Evolutionary conservation across 2,797 vertebrate species (phyloP).

Genomic region (Danio tinwini): DNA sequence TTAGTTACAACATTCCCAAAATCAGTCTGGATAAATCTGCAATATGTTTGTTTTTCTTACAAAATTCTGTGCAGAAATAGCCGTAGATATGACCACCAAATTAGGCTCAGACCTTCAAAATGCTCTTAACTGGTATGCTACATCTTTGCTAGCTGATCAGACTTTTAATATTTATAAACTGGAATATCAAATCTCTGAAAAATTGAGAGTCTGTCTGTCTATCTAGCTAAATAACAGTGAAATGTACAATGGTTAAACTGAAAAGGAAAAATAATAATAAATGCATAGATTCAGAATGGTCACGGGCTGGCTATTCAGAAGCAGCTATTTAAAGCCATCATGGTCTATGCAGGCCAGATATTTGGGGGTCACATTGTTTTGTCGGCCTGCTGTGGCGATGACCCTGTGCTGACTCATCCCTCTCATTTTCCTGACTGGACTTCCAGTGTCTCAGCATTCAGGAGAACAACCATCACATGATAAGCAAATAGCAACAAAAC

Average conservation of each 20-base stretch:
- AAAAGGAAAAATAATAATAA: background rate
- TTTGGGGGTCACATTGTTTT: constrained; percentile 28
- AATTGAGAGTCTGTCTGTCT: too few species aligned
- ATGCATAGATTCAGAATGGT: background rate
- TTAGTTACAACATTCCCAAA: too few species aligned
- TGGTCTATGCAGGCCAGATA: constrained; percentile 18
- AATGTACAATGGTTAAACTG: background rate
- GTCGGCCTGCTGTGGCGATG: constrained; percentile 39
- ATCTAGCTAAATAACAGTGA: too few species aligned
- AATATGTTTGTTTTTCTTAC: too few species aligned
- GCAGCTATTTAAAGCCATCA: background rate
- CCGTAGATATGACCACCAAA: too few species aligned
- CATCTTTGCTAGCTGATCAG: too few species aligned
- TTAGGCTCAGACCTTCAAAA: too few species aligned
- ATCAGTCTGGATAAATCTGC: too few species aligned
- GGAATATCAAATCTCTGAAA: too few species aligned
- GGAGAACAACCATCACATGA: constrained; percentile 61
- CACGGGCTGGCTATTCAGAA: background rate
- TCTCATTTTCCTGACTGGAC: constrained; percentile 56
- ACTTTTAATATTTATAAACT: too few species aligned
- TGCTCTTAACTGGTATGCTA: too few species aligned
- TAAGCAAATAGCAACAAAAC: constrained; percentile 68
- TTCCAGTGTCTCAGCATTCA: constrained; percentile 64
- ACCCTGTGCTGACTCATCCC: constrained; percentile 50
- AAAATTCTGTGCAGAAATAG: too few species aligned